Evolutionary conservation across 2,113 vertebrate genomes (phyloP), one percentile per base, ranked within the genome.

Genomic region (Etia nguti): DNA sequence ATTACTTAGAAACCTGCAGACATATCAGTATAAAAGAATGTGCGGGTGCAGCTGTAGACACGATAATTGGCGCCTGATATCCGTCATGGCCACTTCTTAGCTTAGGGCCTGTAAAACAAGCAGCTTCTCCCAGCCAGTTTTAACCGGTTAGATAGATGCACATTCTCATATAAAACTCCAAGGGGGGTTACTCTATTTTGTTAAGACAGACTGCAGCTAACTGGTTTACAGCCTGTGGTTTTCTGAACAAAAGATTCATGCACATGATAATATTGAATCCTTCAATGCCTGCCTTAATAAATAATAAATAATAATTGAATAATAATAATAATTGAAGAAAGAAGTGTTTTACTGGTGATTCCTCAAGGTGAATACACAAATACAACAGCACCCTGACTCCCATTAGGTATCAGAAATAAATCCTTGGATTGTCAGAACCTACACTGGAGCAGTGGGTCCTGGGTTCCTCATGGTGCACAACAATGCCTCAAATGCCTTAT

Each of bases 341-440:
- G 56, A 29, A 59, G 26, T 29, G 56, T 29, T 59, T 16, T 16
- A 29, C 56, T 59, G 56, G 26, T 59, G 8, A 59, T 29, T 16
- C 3, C 0, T 59, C 56, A 9, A 29, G 56, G 26, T 57, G 24
- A 24, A 57, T 57, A 57, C 24, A 57, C 24, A 0, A 57, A 57
- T 2, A 57, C 56, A 57, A 9, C 13, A 57, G 56, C 56, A 29
- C 24, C 24, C 56, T 8, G 56, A 57, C 24, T 57, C 24, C 56
- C 56, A 57, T 57, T 1, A 59, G 56, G 24, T 3, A 59, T 59
- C 13, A 59, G 13, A 29, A 16, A 5, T 24, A 57, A 57, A 57
- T 8, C 24, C 24, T 57, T 57, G 55, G 55, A 26, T 29, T 8
- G 24, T 57, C 55, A 57, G 24, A 57, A 12, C 55, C 22, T 57